Evolutionary conservation across 2,113 vertebrate genomes (phyloP).

Genomic region (Gila orcuttii): DNA sequence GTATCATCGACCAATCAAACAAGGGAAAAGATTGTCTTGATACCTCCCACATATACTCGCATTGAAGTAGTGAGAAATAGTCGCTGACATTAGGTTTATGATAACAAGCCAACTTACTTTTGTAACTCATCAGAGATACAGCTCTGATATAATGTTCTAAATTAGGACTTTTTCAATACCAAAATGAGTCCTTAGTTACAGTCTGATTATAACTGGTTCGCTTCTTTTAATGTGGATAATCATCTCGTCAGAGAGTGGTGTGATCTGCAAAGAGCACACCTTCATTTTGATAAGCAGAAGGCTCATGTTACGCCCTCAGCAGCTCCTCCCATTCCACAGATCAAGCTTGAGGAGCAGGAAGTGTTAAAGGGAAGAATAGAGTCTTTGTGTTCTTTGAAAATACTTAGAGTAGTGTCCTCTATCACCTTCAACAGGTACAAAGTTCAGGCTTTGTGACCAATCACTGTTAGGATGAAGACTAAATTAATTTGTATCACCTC

Average conservation of each 20-base stretch:
- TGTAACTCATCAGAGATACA: constrained; percentile 3
- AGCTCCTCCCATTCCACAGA: constrained; percentile 19
- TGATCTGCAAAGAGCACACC: background rate
- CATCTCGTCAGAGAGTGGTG: background rate
- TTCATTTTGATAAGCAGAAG: constrained; percentile 31
- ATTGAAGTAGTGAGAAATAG: background rate
- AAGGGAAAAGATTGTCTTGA: background rate
- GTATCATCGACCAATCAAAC: background rate
- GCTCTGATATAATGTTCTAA: constrained; percentile 26
- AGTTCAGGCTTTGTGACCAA: constrained; percentile 37
- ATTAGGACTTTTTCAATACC: constrained; percentile 5
- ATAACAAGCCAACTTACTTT: background rate
- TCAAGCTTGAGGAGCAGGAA: constrained; percentile 16
- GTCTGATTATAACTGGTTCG: background rate
- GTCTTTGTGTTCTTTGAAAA: constrained; percentile 1
- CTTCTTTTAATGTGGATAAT: background rate
- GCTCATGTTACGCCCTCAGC: constrained; percentile 28
- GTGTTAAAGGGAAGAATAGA: constrained; percentile 25
- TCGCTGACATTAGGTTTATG: background rate
- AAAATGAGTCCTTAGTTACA: background rate
- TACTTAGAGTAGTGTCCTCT: constrained; percentile 21
- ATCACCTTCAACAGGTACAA: constrained; percentile 33
- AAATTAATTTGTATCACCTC: constrained; percentile 22
- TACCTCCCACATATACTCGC: background rate
- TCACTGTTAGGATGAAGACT: constrained; percentile 11